A percentile compares a stretch with the other conserved stretches of the same genome.
These are phyloP conservation scores for Pherbina coryleti DNA, from an alignment of 2,888 invertebrate species.

Conservation along the genomic window DNA sequence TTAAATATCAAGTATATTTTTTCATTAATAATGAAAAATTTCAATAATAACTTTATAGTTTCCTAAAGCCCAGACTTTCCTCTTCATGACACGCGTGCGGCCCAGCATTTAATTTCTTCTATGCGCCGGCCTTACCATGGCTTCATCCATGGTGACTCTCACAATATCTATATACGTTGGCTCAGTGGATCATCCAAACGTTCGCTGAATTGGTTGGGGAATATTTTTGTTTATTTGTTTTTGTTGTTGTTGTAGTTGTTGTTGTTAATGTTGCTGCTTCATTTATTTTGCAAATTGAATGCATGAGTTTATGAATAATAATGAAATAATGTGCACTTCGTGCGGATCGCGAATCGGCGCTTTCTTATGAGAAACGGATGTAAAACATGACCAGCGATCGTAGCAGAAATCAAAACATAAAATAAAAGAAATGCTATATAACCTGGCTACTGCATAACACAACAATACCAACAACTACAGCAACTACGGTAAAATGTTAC, in stretches of 20 bases:
- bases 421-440: not conserved
- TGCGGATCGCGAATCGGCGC: conserved; percentile 20
- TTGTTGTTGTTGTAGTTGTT: not conserved
- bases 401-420: not conserved
- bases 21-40: not conserved
- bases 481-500: conserved; percentile 1
- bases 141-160: not conserved
- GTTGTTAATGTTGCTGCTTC: not conserved
- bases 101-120: not conserved
- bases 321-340: conserved; percentile 35
- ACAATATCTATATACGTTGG: not conserved
- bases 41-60: not conserved
- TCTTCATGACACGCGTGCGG: conserved; percentile 4
- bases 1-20: too few species aligned
- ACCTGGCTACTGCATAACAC: not conserved
- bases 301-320: conserved; percentile 33
- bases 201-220: not conserved
- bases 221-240: not conserved
- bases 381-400: conserved; percentile 28
- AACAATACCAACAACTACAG: not conserved
- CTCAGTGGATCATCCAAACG: not conserved
- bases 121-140: not conserved
- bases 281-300: conserved; percentile 27
- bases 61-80: not conserved
- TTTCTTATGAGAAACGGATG: conserved; percentile 32